These are phyloP conservation scores for Hirudo medicinalis DNA, from an alignment of 1,140 invertebrate genomes.

Conservation along the genomic window DNA sequence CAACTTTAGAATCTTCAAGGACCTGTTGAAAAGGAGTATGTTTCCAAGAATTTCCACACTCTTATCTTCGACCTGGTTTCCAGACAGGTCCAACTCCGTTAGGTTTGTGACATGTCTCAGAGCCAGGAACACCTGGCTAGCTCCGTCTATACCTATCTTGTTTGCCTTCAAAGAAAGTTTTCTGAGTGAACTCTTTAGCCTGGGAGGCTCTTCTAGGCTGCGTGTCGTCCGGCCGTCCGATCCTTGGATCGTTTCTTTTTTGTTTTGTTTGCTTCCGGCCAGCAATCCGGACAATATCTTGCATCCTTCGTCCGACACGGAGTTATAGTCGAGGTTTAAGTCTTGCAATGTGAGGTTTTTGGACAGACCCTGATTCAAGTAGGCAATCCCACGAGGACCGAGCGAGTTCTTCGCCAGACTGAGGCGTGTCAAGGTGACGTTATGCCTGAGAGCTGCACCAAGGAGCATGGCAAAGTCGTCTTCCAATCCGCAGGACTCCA, in stretches of 20 bases:
- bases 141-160: neutral
- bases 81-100: constrained; percentile 1
- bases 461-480: neutral
- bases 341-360: neutral
- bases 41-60: neutral
- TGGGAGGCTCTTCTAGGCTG: neutral
- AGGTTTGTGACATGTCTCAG: neutral
- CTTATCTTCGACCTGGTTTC: neutral
- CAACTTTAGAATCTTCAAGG: neutral
- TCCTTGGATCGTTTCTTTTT: neutral
- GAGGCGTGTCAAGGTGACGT: neutral
- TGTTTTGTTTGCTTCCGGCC: neutral
- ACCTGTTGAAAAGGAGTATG: neutral
- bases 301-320: neutral
- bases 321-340: neutral
- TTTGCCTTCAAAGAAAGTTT: neutral
- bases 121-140: neutral
- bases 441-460: neutral
- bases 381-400: neutral
- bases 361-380: neutral
- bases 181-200: neutral
- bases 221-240: neutral
- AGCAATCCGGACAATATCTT: neutral
- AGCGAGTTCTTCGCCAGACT: neutral
- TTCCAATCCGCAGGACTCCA: neutral